phyloP scores from a whole-genome alignment of 2,113 vertebrate genomes.

The Salvelinus alpinus region DNA sequence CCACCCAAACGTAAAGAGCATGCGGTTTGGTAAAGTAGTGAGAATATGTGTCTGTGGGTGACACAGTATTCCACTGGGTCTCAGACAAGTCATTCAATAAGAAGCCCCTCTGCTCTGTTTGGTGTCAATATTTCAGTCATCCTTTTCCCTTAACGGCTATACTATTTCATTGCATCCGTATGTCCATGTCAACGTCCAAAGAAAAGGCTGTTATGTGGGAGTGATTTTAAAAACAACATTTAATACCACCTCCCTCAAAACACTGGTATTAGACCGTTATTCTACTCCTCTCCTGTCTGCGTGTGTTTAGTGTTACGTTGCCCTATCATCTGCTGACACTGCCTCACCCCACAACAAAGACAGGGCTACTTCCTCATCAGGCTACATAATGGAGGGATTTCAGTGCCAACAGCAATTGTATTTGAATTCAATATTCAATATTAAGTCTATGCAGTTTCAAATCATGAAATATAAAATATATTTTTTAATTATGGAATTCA shows the following conservation, averaged over 20 bases:
- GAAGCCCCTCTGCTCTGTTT: neutral
- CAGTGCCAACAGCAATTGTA: no score
- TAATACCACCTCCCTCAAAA: no score
- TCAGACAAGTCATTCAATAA: neutral
- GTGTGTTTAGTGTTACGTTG: neutral
- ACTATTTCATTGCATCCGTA: neutral
- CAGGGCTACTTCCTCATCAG: neutral
- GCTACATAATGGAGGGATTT: neutral
- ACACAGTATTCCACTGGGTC: neutral
- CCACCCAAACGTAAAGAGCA: neutral
- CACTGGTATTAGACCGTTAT: neutral
- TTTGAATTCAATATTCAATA: no score
- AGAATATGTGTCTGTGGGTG: neutral
- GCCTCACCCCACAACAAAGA: neutral
- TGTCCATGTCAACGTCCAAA: neutral
- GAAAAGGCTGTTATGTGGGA: neutral
- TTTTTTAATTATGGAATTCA: no score
- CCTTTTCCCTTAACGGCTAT: neutral
- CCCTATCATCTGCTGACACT: no score
- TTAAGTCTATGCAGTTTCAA: no score
- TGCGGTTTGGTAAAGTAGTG: neutral
- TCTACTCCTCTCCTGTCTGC: neutral
- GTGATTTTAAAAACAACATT: no score
- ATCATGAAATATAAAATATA: no score
- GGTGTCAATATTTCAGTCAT: neutral